These are phyloP conservation scores for Ctenochaetus hawaiiensis DNA, from an alignment of 2,797 vertebrate species.

Conservation along the genomic window DNA sequence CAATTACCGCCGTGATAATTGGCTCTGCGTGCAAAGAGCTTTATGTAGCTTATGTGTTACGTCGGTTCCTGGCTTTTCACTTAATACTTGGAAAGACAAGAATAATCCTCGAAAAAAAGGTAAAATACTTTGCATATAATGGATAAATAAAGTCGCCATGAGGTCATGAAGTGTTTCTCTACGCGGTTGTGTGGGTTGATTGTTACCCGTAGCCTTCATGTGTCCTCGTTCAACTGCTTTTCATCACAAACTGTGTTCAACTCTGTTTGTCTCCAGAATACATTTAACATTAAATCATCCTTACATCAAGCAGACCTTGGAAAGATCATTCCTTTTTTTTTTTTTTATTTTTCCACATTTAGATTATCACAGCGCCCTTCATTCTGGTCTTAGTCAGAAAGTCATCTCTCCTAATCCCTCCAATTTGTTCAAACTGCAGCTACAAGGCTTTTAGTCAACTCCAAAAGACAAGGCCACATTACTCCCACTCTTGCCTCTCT, in stretches of 20 bases:
- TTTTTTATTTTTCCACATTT: not conserved
- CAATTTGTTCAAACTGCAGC: not conserved
- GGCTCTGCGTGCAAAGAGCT: slow-evolving; percentile 44
- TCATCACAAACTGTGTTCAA: not conserved
- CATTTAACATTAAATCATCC: not conserved
- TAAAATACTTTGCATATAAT: slow-evolving; percentile 10
- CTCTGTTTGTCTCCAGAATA: not conserved
- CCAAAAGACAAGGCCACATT: not conserved
- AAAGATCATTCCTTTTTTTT: not conserved
- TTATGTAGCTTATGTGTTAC: slow-evolving; percentile 34
- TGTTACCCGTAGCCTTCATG: slow-evolving; percentile 18
- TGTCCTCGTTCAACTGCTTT: slow-evolving; percentile 27
- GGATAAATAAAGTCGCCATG: slow-evolving; percentile 38
- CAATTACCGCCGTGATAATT: slow-evolving; percentile 47
- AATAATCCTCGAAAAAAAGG: slow-evolving; percentile 23
- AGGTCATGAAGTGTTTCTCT: slow-evolving; percentile 37
- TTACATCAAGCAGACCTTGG: not conserved
- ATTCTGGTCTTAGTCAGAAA: not conserved
- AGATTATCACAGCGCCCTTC: not conserved
- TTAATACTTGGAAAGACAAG: slow-evolving; percentile 26
- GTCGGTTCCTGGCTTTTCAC: slow-evolving; percentile 21
- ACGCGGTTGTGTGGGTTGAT: slow-evolving; percentile 32
- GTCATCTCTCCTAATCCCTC: not conserved
- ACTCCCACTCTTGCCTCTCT: not conserved
- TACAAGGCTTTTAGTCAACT: not conserved